Evolutionary conservation across 2,113 vertebrate species (phyloP).

Genomic region (Scopus umbretta): DNA sequence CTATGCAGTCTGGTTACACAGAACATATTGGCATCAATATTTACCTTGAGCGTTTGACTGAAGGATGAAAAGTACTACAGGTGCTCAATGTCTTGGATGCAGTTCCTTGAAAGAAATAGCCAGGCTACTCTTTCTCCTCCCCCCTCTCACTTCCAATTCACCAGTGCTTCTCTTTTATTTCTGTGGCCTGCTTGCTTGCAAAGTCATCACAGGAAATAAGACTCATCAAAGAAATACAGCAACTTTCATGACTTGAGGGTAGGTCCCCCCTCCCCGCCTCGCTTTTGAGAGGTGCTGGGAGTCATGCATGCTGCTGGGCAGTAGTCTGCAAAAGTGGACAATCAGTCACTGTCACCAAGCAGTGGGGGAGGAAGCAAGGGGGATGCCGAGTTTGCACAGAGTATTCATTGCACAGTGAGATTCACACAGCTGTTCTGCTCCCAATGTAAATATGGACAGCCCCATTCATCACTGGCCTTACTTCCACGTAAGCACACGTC

Average conservation of each 20-base stretch:
- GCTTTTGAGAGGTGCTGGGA: background rate
- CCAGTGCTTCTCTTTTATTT: background rate
- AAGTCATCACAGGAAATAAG: background rate
- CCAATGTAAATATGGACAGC: slow-evolving; percentile 72
- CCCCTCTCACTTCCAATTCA: background rate
- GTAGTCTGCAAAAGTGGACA: slow-evolving; percentile 25
- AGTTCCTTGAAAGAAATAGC: background rate
- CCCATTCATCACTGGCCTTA: slow-evolving; percentile 73
- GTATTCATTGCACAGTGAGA: slow-evolving; percentile 35
- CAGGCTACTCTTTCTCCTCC: background rate
- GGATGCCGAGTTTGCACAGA: slow-evolving; percentile 46
- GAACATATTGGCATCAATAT: slow-evolving; percentile 12
- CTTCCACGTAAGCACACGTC: slow-evolving; percentile 58
- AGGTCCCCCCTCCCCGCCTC: background rate
- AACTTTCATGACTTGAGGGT: background rate
- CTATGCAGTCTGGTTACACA: background rate
- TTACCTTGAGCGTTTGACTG: slow-evolving; percentile 1
- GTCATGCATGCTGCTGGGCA: slow-evolving; percentile 34
- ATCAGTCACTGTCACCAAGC: slow-evolving; percentile 69
- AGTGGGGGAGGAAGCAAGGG: background rate
- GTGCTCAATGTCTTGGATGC: background rate
- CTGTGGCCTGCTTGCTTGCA: background rate
- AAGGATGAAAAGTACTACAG: background rate
- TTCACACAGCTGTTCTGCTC: slow-evolving; percentile 65
- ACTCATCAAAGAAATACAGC: background rate